A percentile compares a stretch with the other conserved stretches of the same genome.
phyloP scores from a whole-genome alignment of 92 coral and sea anemone genomes.

The Palythoa grandiflora region DNA sequence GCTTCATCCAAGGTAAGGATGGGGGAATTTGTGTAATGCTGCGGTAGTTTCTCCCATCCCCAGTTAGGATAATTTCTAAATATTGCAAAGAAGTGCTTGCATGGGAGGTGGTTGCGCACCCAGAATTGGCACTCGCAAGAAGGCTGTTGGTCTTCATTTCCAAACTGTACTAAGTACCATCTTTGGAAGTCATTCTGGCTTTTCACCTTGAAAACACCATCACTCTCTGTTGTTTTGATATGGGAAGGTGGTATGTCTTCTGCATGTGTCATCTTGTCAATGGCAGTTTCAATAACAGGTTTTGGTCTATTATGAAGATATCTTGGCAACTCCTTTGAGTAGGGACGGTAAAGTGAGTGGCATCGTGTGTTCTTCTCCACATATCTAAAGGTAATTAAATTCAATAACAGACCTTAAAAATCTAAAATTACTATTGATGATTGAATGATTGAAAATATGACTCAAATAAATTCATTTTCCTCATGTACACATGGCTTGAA shows the following conservation, averaged over 20 bases:
- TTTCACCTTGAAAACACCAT: constrained; percentile 43
- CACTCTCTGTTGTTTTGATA: constrained; percentile 32
- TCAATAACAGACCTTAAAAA: background rate
- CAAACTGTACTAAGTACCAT: constrained; percentile 58
- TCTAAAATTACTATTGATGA: background rate
- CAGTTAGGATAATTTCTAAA: constrained; percentile 38
- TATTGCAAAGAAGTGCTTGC: constrained; percentile 64
- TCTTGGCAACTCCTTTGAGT: constrained; percentile 30
- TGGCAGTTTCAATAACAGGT: constrained; percentile 44
- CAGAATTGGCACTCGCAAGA: constrained; percentile 47
- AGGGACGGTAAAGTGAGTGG: constrained; percentile 53
- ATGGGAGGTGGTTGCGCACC: constrained; percentile 42
- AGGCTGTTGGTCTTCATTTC: constrained; percentile 48
- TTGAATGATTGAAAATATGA: background rate
- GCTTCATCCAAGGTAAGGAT: constrained; percentile 39
- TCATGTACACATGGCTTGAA: background rate
- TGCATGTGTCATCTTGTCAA: constrained; percentile 18
- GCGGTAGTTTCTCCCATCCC: constrained; percentile 47
- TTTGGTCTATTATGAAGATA: constrained; percentile 58
- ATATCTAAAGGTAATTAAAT: background rate
- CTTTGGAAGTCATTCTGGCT: constrained; percentile 22
- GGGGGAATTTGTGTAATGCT: constrained; percentile 31
- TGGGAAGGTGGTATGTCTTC: constrained; percentile 36
- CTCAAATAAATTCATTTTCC: background rate
- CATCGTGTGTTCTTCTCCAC: constrained; percentile 53